Conservation (phyloP, 2,797 vertebrate genomes). For the Rousettus madagascariensis region DNA sequence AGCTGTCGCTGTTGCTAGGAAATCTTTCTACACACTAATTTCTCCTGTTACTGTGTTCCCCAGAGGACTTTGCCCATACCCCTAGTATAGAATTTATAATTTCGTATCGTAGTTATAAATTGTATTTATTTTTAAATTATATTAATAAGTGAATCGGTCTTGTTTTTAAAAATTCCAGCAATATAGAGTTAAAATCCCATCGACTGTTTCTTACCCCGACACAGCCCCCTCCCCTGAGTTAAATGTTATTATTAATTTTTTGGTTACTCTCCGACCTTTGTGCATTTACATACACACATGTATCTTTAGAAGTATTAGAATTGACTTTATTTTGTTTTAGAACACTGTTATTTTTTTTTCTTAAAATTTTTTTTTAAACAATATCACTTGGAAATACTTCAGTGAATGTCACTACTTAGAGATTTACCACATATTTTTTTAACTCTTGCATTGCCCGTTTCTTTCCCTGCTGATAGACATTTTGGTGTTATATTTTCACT, state of each 20-base stretch:
- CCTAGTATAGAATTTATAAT: neutral
- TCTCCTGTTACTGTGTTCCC: neutral
- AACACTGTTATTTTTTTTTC: conserved; percentile 36
- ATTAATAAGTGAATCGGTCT: neutral
- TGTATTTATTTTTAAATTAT: conserved; percentile 16
- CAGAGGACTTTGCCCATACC: neutral
- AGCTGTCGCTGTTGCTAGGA: neutral
- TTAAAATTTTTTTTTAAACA: neutral
- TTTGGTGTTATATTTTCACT: neutral
- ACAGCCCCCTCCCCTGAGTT: neutral
- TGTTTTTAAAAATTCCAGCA: neutral
- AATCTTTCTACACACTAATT: neutral
- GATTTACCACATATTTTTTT: neutral
- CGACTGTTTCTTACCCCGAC: neutral
- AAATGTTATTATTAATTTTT: neutral
- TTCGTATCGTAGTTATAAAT: neutral
- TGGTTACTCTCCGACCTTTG: neutral
- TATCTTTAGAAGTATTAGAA: conserved; percentile 2
- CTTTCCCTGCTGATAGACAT: neutral
- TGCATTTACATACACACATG: neutral
- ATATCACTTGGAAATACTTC: neutral
- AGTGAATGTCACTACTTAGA: neutral
- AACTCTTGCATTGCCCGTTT: neutral
- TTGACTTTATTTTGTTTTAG: conserved; percentile 32
- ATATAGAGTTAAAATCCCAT: neutral